These are phyloP conservation scores for Catagonus wagneri DNA, from an alignment of 2,113 vertebrate genomes.

Conservation along the genomic window DNA sequence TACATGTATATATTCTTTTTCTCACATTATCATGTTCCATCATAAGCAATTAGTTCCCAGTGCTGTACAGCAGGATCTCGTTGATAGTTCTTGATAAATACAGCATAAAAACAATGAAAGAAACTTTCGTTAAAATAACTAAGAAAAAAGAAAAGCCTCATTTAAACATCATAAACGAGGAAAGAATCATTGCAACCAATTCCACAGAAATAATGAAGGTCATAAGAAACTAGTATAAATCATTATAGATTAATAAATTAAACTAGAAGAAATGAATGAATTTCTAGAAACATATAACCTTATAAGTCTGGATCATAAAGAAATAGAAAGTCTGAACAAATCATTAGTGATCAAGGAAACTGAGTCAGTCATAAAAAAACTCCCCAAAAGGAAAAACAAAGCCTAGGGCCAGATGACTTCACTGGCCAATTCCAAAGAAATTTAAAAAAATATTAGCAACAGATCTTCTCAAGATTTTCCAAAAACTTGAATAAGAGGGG, in stretches of 20 bases:
- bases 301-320: neutral
- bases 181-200: neutral
- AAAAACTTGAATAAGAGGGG: neutral
- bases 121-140: neutral
- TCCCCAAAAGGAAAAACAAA: neutral
- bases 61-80: no score
- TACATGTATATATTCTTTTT: no score
- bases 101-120: neutral
- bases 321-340: neutral
- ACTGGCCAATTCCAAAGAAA: neutral
- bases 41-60: no score
- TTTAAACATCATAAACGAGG: neutral
- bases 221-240: neutral
- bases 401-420: neutral
- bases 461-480: neutral
- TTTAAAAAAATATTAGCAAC: neutral
- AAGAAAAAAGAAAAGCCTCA: neutral
- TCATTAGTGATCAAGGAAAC: neutral
- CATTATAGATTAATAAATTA: neutral
- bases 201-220: neutral
- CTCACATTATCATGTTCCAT: no score
- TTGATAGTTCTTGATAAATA: neutral
- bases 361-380: neutral
- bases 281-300: neutral
- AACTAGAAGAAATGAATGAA: neutral